Percentiles rank a stretch among this genome's conserved stretches.
These are phyloP conservation scores for Toxotes jaculatrix DNA, from an alignment of 2,113 vertebrate genomes.

Conservation along the genomic window DNA sequence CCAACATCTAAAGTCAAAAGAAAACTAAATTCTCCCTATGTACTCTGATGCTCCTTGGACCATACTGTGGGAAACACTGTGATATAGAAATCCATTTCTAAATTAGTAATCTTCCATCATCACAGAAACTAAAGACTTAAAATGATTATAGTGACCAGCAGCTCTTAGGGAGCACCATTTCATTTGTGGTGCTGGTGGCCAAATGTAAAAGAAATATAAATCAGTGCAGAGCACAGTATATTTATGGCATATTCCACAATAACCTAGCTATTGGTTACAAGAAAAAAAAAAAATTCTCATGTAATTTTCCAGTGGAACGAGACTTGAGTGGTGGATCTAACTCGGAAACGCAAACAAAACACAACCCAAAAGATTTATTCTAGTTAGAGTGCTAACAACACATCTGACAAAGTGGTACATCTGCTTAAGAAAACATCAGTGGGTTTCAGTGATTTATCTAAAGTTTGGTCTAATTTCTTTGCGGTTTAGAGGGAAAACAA, in stretches of 20 bases:
- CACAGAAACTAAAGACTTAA: neutral
- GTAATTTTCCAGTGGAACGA: constrained; percentile 7
- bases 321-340: neutral
- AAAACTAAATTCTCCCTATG: neutral
- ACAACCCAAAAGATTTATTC: constrained; percentile 15
- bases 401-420: constrained; percentile 20
- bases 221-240: constrained; percentile 14
- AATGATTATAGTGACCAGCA: constrained; percentile 6
- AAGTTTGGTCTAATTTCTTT: constrained; percentile 51
- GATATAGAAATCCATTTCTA: neutral
- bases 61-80: neutral
- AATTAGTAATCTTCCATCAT: neutral
- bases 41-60: neutral
- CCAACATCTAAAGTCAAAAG: neutral
- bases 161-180: neutral
- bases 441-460: constrained; percentile 56
- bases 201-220: constrained; percentile 40
- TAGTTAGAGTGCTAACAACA: constrained; percentile 16
- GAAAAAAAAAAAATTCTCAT: constrained; percentile 6
- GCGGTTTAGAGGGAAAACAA: constrained; percentile 47
- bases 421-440: constrained; percentile 22
- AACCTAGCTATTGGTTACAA: neutral
- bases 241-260: constrained; percentile 17
- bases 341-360: constrained; percentile 28
- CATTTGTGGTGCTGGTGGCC: constrained; percentile 25